These are phyloP conservation scores for Sarcophilus harrisii DNA, from an alignment of 2,797 vertebrate genomes.

Conservation along the genomic window DNA sequence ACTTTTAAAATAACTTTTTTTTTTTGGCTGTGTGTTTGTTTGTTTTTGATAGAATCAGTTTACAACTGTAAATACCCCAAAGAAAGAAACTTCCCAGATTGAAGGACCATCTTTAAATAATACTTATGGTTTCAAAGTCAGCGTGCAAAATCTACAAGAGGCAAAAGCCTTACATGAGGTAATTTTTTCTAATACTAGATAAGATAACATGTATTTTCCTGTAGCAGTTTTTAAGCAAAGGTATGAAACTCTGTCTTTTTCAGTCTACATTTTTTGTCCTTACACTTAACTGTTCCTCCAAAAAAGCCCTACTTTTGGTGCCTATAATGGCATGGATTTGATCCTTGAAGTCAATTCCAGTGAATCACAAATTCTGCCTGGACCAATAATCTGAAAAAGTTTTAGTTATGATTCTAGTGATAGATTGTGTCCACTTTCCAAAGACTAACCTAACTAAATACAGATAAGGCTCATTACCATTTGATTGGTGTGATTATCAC, in stretches of 20 bases:
- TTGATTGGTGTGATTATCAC: not conserved
- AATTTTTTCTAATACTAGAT: conserved; percentile 59
- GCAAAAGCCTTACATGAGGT: conserved; percentile 99
- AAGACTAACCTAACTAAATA: not conserved
- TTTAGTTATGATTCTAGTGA: not conserved
- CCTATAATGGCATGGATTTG: not conserved
- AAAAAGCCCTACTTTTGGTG: not conserved
- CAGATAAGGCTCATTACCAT: not conserved
- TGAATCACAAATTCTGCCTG: not conserved
- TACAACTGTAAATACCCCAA: conserved; percentile 89
- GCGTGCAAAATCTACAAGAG: conserved; percentile 96
- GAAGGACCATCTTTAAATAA: conserved; percentile 97
- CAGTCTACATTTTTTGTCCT: conserved; percentile 40
- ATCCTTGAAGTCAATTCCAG: not conserved
- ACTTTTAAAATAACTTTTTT: conserved; percentile 59
- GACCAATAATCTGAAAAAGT: not conserved
- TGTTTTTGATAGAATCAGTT: conserved; percentile 92
- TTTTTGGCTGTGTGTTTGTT: conserved; percentile 68
- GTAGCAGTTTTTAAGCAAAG: conserved; percentile 32
- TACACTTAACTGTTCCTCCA: not conserved
- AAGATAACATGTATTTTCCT: not conserved
- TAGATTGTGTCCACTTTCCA: not conserved
- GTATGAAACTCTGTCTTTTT: conserved; percentile 40
- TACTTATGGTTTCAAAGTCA: conserved; percentile 98
- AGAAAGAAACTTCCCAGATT: conserved; percentile 95